Evolutionary conservation across 2,113 vertebrate species (phyloP).

Genomic region (Amazona guildingii): DNA sequence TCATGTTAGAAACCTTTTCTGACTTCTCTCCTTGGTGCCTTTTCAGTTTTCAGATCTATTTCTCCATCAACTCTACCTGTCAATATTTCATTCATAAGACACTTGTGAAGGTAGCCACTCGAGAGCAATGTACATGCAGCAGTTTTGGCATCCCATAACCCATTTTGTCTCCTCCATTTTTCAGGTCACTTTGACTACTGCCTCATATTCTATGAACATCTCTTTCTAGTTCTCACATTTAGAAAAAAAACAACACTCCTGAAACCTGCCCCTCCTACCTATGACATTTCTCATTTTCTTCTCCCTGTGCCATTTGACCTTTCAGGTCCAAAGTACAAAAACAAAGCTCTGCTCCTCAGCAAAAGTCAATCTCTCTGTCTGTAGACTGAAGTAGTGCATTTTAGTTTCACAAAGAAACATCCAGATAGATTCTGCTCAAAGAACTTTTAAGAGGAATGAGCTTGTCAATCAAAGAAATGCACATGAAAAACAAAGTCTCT

Average conservation of each 20-base stretch:
- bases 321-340: background rate
- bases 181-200: background rate
- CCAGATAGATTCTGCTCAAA: background rate
- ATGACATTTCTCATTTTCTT: background rate
- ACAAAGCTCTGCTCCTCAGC: background rate
- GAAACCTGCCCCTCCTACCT: background rate
- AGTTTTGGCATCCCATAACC: background rate
- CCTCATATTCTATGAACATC: background rate
- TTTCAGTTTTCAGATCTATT: background rate
- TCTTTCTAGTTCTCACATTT: background rate
- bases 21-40: background rate
- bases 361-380: background rate
- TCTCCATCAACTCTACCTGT: background rate
- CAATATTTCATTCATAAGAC: constrained; percentile 17
- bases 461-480: background rate
- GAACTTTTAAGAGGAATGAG: background rate
- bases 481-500: background rate
- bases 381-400: background rate
- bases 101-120: background rate
- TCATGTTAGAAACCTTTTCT: background rate
- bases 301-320: background rate
- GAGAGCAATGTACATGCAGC: background rate
- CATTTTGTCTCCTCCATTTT: background rate
- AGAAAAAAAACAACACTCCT: background rate
- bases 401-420: background rate